Evolutionary conservation across 2,888 invertebrate species (phyloP), one percentile per base, ranked within the genome.

Genomic region (Drosophila atripex): DNA sequence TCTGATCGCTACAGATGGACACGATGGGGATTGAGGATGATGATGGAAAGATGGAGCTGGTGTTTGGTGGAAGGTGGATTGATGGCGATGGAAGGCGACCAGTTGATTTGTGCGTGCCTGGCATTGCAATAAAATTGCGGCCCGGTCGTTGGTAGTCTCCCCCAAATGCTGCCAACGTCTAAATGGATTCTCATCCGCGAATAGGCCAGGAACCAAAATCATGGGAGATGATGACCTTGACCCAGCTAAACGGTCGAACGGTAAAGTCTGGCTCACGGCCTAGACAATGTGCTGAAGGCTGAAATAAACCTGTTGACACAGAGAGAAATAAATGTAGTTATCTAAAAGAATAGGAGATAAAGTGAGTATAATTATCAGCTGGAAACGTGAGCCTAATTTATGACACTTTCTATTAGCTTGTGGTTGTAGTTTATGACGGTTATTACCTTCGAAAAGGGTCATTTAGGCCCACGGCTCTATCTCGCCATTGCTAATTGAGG

Each of bases 181-280:
- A 35, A 35, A 35, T 5, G 35, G 9, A 45, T 55, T 65, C 47
- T 55, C 52, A 30, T 32, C 21, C 21, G 21, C 21, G 25, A 53
- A 41, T 23, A 41, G 57, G n/a, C 39, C 50, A 49, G 58, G 60
- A 60, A 52, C 53, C 51, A 41, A 35, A 50, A 52, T 35, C 63
- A 61, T 49, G 53, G 43, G 23, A 39, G 59, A 32, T 12, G 32
- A 53, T 86, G 85, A 84, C 88, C 84, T 88, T 84, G 84, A 86
- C 87, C 78, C 72, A 84, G 73, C 75, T 72, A 73, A 87, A 49
- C 60, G 64, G 59, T 52, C 46, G 53, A 72, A 54, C 71, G 71
- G 71, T 72, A 73, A 73, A 73, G 69, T 12, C 72, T 54, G 43
- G 64, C 47, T 61, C 12, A 38, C 18, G 16, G 71, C 39, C 63